Evolutionary conservation across 2,888 invertebrate species (phyloP).

Genomic region (Physocephala rufipes): DNA sequence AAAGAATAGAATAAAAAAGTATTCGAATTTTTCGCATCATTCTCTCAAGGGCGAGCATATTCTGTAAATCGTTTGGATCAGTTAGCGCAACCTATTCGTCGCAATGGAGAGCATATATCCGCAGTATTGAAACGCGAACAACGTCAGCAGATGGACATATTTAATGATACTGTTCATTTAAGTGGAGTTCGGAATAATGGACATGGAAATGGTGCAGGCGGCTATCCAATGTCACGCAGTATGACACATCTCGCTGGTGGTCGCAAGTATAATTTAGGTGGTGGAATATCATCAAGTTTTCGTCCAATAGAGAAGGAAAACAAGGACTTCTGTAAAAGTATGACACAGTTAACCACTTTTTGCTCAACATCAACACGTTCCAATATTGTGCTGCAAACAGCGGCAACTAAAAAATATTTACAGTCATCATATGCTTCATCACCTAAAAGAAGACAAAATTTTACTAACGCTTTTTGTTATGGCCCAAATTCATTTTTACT

Average conservation of each 20-base stretch:
- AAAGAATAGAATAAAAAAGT: too few species aligned
- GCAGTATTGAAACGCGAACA: conserved; percentile 65
- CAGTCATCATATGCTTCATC: conserved; percentile 63
- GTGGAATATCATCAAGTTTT: conserved; percentile 59
- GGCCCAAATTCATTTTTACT: conserved; percentile 64
- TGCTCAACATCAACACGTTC: conserved; percentile 59
- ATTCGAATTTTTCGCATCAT: neutral
- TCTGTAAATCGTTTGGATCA: conserved; percentile 94
- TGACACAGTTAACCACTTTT: conserved; percentile 66
- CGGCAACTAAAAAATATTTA: conserved; percentile 65
- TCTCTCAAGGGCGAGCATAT: conserved; percentile 80
- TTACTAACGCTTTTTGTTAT: conserved; percentile 62
- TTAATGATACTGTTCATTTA: conserved; percentile 61
- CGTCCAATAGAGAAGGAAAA: conserved; percentile 62
- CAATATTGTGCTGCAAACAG: conserved; percentile 60
- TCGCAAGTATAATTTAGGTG: conserved; percentile 56
- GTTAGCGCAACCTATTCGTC: conserved; percentile 77
- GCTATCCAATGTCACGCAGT: conserved; percentile 72
- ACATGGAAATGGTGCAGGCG: conserved; percentile 45
- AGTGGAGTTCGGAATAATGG: conserved; percentile 50
- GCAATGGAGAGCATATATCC: conserved; percentile 66
- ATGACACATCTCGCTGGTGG: conserved; percentile 73
- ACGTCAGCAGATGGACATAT: conserved; percentile 62
- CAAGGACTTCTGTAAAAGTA: conserved; percentile 67
- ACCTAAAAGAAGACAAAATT: conserved; percentile 60